phyloP scores from a whole-genome alignment of 2,797 vertebrate species.

The Lutjanus argentimaculatus region DNA sequence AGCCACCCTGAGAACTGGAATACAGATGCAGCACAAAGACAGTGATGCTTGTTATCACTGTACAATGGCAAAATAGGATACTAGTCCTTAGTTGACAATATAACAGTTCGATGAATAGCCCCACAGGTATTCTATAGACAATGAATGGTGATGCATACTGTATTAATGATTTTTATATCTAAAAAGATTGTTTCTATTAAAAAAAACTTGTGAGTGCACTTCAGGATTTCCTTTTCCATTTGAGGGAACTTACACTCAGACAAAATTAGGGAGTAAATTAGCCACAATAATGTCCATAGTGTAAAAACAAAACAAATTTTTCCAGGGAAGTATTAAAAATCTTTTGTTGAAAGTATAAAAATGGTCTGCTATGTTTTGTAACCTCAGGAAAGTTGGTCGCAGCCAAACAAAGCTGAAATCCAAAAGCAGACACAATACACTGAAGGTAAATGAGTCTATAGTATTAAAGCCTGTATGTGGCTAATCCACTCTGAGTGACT shows the following conservation, averaged over 20 bases:
- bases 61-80: background rate
- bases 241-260: background rate
- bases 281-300: background rate
- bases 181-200: background rate
- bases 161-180: background rate
- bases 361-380: background rate
- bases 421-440: background rate
- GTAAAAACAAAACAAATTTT: background rate
- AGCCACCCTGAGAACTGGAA: conserved; percentile 13
- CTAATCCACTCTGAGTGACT: conserved; percentile 24
- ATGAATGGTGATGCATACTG: background rate
- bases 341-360: background rate
- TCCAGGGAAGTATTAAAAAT: background rate
- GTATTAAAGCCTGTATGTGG: conserved; percentile 37
- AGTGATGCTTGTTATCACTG: background rate
- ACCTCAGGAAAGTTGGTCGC: background rate
- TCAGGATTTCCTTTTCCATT: background rate
- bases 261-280: background rate
- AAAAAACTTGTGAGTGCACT: background rate
- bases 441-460: conserved; percentile 17
- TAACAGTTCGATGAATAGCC: background rate
- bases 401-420: background rate
- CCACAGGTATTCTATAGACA: background rate
- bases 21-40: conserved; percentile 8
- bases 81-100: background rate